Conservation (phyloP, 2,113 vertebrate genomes). For the Chloebia gouldiae region DNA sequence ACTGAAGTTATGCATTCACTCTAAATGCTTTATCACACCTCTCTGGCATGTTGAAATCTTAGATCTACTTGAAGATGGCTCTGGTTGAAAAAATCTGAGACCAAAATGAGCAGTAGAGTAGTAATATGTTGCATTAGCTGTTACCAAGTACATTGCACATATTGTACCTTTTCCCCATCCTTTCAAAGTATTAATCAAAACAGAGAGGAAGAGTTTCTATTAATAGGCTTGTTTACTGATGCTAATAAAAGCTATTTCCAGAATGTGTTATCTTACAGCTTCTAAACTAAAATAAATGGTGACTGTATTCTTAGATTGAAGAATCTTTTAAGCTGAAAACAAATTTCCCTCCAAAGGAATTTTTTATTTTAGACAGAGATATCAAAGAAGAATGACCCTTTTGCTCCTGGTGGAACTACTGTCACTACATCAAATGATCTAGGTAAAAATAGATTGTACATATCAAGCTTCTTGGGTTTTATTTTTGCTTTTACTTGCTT, state of each 20-base stretch:
- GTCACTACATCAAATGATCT: slow-evolving; percentile 80
- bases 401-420: slow-evolving; percentile 92
- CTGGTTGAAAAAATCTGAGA: neutral
- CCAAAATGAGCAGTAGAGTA: neutral
- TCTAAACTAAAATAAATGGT: neutral
- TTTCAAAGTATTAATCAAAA: neutral
- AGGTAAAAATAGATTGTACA: slow-evolving; percentile 73
- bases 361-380: slow-evolving; percentile 78
- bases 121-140: neutral
- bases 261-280: neutral
- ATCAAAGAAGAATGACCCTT: slow-evolving; percentile 87
- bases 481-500: neutral
- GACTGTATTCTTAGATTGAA: neutral
- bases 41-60: neutral
- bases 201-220: neutral
- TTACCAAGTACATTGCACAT: neutral
- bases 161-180: neutral
- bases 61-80: neutral
- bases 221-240: neutral
- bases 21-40: neutral
- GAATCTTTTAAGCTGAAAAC: neutral
- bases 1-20: neutral
- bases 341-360: slow-evolving; percentile 64
- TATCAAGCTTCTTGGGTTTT: neutral
- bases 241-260: neutral